A percentile compares a stretch with the other conserved stretches of the same genome.
These are phyloP conservation scores for Botia almorhae DNA, from an alignment of 2,797 vertebrate species.

Conservation along the genomic window DNA sequence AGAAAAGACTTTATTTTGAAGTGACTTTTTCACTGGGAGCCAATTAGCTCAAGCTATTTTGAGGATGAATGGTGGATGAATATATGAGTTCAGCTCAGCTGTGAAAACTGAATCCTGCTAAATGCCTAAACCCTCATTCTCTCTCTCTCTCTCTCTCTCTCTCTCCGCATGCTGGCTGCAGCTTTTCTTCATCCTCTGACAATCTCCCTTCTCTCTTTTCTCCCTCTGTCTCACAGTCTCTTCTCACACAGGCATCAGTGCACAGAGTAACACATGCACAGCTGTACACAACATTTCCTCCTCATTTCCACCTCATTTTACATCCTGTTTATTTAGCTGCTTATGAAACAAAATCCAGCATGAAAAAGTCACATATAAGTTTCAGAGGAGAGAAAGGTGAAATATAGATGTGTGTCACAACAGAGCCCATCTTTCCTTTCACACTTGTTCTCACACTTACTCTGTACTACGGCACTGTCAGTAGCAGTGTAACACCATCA, in stretches of 20 bases:
- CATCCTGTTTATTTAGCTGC: constrained; percentile 28
- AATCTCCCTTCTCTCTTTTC: constrained; percentile 38
- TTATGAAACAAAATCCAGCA: constrained; percentile 10
- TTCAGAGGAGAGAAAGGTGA: neutral
- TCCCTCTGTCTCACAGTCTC: constrained; percentile 34
- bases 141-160: neutral
- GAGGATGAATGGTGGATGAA: constrained; percentile 67
- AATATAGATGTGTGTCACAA: constrained; percentile 7
- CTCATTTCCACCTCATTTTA: constrained; percentile 36
- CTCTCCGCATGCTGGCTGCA: constrained; percentile 52
- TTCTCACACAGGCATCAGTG: constrained; percentile 29
- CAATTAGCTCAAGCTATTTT: constrained; percentile 72
- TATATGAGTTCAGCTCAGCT: constrained; percentile 69
- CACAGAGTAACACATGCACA: constrained; percentile 27
- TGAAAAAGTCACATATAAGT: neutral
- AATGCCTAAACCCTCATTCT: constrained; percentile 34
- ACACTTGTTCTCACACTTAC: constrained; percentile 17
- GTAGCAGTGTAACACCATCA: constrained; percentile 29
- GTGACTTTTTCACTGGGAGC: constrained; percentile 54
- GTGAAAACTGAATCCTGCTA: constrained; percentile 60
- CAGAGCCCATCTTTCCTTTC: neutral
- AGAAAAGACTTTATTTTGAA: constrained; percentile 54
- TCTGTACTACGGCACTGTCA: neutral
- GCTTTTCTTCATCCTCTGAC: constrained; percentile 34
- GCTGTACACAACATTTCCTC: constrained; percentile 48